Base-by-base conservation (phyloP, 1,140 invertebrate species). In the Lepidotrigona ventralis region DNA sequence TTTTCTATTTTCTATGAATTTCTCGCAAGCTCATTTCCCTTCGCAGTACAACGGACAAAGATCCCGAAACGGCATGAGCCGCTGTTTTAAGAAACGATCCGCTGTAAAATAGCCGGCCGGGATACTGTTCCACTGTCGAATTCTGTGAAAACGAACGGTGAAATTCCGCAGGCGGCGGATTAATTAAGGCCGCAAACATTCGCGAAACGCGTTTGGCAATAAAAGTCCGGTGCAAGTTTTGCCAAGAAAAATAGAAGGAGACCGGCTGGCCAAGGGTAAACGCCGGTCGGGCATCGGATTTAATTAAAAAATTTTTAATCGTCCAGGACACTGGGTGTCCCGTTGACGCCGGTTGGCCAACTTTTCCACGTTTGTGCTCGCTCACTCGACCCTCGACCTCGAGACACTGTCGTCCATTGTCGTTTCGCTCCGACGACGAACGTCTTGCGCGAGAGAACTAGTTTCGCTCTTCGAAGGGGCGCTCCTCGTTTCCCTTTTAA, bases 251-350 rank as follows among this genome's bases (percentile, higher is more conserved):
- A 74, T 51, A 29, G 66, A 39, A 60, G 68, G n/a, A 72, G 64
- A 15, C 15, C 8, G 46, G 79, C 15, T 3, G 46, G 79, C 58
- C 29, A 54, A 81, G 23, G 26, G 58, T 51, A 64, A 73, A 73
- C 79, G 76, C 39, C 15, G 79, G 15, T 23, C 17, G 0, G 46
- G 56, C 33, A 46, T 51, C 14, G 46, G 26, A 21, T 81, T 74
- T 81, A 81, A 81, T 81, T 81, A 81, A 81, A 81, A 76, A 66
- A 66, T 66, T 66, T 81, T 81, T 81, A 64, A 64, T 74, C 60
- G 26, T 11, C 29, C n/a, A 12, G n/a, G 58, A 63, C 46, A 63
- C 8, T 23, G 21, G 21, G 5, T 33, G 6, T 56, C 51, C 6
- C 0, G 39, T 46, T 46, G 39, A 53, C 26, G 53, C 26, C 51